A percentile compares a stretch with the other conserved stretches of the same genome.
phyloP scores from a whole-genome alignment of 2,113 vertebrate species.

The Taurulus bubalis region DNA sequence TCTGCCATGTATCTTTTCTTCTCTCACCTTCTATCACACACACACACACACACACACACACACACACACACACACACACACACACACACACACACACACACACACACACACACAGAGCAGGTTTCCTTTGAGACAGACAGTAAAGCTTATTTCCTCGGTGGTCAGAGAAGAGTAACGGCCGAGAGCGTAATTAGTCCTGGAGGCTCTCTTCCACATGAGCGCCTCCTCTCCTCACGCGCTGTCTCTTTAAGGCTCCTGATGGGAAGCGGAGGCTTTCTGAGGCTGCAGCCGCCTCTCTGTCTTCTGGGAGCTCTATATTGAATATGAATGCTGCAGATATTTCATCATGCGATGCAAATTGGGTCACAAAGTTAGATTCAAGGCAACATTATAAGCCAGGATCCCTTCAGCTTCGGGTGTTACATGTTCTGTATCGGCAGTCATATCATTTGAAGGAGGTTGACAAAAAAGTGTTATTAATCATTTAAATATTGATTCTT shows the following conservation, averaged over 20 bases:
- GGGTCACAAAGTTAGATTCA: conserved; percentile 8
- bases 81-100: not conserved
- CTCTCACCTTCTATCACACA: too few species aligned
- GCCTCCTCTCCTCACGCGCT: conserved; percentile 23
- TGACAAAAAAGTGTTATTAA: not conserved
- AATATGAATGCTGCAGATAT: conserved; percentile 33
- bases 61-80: too few species aligned
- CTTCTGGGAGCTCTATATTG: conserved; percentile 5
- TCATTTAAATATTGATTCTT: not conserved
- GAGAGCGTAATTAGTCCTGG: conserved; percentile 66
- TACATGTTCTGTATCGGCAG: not conserved
- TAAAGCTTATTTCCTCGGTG: too few species aligned
- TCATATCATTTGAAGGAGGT: too few species aligned
- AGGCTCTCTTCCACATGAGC: conserved; percentile 64
- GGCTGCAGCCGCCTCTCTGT: conserved; percentile 21
- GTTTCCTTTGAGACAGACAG: too few species aligned
- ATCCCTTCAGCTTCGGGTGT: not conserved
- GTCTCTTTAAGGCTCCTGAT: conserved; percentile 46
- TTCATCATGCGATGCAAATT: conserved; percentile 5
- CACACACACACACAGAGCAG: not conserved
- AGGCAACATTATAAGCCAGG: not conserved
- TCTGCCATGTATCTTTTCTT: too few species aligned
- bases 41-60: too few species aligned
- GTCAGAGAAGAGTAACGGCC: conserved; percentile 66
- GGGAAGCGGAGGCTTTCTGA: conserved; percentile 12